Evolutionary conservation across 2,888 invertebrate species (phyloP).

Genomic region (Phaonia tiefii): DNA sequence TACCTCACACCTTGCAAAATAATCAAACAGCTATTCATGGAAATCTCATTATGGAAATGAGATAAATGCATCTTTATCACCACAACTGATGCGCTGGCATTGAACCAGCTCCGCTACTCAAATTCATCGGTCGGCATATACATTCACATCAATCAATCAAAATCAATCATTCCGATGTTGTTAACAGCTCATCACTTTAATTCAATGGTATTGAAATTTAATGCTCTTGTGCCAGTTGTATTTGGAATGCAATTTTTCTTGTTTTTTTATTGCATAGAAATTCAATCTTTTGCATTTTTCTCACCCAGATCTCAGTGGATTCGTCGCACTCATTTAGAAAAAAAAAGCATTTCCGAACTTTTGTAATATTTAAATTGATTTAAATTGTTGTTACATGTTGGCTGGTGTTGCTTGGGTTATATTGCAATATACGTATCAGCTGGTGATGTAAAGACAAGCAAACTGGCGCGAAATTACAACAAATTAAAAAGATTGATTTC

Average conservation of each 20-base stretch:
- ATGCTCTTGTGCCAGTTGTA: too few species aligned
- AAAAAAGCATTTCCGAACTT: not conserved
- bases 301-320: conserved; percentile 6
- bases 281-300: conserved; percentile 24
- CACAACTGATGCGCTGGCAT: too few species aligned
- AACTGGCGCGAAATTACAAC: conserved; percentile 18
- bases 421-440: not conserved
- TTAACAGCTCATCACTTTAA: too few species aligned
- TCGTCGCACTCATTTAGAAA: not conserved
- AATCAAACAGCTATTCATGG: conserved; percentile 18
- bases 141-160: not conserved
- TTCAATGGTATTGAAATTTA: too few species aligned
- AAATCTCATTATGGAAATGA: conserved; percentile 26
- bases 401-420: not conserved
- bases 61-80: conserved; percentile 26
- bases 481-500: conserved; percentile 12
- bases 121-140: too few species aligned
- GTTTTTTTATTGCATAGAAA: conserved; percentile 8
- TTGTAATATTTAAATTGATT: conserved; percentile 23
- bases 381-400: conserved; percentile 6
- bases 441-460: not conserved
- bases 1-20: conserved; percentile 11
- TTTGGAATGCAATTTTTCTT: conserved; percentile 25
- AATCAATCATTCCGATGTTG: not conserved
- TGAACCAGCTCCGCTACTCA: too few species aligned